phyloP scores from a whole-genome alignment of 2,797 vertebrate species.

The Helostoma temminkii region DNA sequence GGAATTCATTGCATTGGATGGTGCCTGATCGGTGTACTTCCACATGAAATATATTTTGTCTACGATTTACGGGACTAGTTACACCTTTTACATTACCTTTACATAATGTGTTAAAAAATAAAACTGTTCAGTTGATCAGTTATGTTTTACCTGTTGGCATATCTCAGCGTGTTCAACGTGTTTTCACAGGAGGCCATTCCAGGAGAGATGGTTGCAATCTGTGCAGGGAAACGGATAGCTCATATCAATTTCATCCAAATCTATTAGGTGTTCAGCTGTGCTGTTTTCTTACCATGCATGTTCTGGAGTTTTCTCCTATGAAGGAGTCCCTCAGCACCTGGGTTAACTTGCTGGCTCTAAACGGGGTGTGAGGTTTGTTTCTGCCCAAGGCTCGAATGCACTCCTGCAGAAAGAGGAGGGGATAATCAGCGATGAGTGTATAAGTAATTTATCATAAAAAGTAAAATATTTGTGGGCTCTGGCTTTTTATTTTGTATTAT shows the following conservation, averaged over 20 bases:
- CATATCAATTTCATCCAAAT: not conserved
- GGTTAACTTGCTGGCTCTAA: slow-evolving; percentile 98
- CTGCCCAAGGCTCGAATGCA: slow-evolving; percentile 97
- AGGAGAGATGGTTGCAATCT: slow-evolving; percentile 98
- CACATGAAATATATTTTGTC: too few species aligned
- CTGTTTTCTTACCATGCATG: slow-evolving; percentile 91
- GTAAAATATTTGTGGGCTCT: not conserved
- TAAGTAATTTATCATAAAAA: not conserved
- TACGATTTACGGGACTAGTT: too few species aligned
- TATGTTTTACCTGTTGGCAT: slow-evolving; percentile 93
- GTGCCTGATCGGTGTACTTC: too few species aligned
- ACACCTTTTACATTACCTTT: too few species aligned
- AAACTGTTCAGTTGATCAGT: too few species aligned
- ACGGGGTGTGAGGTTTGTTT: slow-evolving; percentile 98
- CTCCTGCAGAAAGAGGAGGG: slow-evolving; percentile 83
- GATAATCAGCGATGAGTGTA: not conserved
- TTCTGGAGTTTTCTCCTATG: slow-evolving; percentile 98
- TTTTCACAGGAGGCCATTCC: slow-evolving; percentile 99
- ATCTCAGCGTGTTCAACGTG: slow-evolving; percentile 97
- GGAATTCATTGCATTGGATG: too few species aligned
- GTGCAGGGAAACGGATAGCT: slow-evolving; percentile 21
- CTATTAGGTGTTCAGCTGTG: not conserved
- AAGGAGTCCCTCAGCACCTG: slow-evolving; percentile 98
- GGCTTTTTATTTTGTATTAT: not conserved
- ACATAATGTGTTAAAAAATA: too few species aligned